Conservation (phyloP, 2,888 invertebrate species). For the Malthinus flaveolus region DNA sequence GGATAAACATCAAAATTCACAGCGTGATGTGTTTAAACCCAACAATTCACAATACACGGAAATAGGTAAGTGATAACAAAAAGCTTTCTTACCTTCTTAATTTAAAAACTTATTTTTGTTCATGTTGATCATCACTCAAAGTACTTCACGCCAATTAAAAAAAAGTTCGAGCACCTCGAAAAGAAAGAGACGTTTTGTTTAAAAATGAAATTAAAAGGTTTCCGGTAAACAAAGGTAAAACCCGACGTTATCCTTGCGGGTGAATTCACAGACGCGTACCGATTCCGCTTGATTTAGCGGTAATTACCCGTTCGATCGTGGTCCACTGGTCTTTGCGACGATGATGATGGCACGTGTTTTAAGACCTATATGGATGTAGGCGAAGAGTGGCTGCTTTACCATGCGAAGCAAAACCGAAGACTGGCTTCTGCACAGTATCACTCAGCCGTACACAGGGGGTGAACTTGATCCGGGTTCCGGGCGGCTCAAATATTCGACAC, state of each 20-base stretch:
- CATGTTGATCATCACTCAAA: neutral
- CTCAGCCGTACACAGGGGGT: constrained; percentile 53
- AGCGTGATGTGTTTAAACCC: neutral
- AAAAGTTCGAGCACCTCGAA: neutral
- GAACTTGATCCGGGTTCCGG: constrained; percentile 52
- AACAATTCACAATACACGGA: too few species aligned
- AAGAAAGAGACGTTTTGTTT: neutral
- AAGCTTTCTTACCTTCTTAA: neutral
- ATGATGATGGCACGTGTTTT: constrained; percentile 44
- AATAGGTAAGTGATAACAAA: too few species aligned
- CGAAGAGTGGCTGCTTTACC: constrained; percentile 47
- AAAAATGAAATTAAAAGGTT: constrained; percentile 27
- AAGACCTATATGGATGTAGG: constrained; percentile 42
- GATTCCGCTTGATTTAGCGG: constrained; percentile 51
- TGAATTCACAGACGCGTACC: constrained; percentile 47
- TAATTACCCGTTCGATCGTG: constrained; percentile 51
- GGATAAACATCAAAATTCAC: neutral
- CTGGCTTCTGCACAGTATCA: constrained; percentile 54
- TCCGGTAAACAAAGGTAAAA: constrained; percentile 27
- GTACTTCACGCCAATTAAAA: constrained; percentile 4
- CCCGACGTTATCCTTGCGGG: constrained; percentile 36
- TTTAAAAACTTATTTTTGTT: neutral
- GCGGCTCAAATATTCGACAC: constrained; percentile 34
- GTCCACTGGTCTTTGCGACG: constrained; percentile 48
- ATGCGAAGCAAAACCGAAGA: constrained; percentile 52